These are phyloP conservation scores for Clarias macrocephalus DNA, from an alignment of 2,113 vertebrate genomes.

Conservation along the genomic window DNA sequence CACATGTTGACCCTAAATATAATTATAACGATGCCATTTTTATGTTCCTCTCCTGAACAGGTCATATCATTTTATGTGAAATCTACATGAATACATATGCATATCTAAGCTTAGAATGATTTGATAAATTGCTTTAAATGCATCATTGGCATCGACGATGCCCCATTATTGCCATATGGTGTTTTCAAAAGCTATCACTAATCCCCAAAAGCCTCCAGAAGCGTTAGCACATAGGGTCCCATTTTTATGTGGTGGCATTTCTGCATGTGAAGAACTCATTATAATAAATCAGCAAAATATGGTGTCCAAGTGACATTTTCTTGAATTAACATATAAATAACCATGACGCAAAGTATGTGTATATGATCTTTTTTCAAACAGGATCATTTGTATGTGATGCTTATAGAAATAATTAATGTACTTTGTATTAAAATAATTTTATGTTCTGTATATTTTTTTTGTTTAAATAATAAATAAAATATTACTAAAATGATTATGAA, in stretches of 20 bases:
- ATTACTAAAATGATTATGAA: not conserved
- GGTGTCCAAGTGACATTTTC: not conserved
- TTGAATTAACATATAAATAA: constrained; percentile 20
- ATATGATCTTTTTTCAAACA: constrained; percentile 7
- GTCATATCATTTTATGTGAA: not conserved
- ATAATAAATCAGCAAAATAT: constrained; percentile 26
- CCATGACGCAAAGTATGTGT: constrained; percentile 13
- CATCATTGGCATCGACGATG: not conserved
- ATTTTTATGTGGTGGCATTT: not conserved
- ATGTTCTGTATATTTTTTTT: constrained; percentile 13
- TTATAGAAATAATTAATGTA: not conserved
- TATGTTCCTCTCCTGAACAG: not conserved
- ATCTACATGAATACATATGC: not conserved
- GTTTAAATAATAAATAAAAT: constrained; percentile 17
- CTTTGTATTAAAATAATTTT: not conserved
- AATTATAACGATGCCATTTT: not conserved
- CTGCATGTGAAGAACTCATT: not conserved
- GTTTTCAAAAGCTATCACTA: not conserved
- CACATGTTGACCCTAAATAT: not conserved
- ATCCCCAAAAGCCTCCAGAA: not conserved
- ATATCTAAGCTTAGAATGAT: not conserved
- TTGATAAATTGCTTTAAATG: not conserved
- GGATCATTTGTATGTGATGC: not conserved
- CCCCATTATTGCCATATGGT: not conserved
- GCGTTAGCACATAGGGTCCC: not conserved